Evolutionary conservation across 2,113 vertebrate genomes (phyloP).

Genomic region (Spermophilus dauricus): DNA sequence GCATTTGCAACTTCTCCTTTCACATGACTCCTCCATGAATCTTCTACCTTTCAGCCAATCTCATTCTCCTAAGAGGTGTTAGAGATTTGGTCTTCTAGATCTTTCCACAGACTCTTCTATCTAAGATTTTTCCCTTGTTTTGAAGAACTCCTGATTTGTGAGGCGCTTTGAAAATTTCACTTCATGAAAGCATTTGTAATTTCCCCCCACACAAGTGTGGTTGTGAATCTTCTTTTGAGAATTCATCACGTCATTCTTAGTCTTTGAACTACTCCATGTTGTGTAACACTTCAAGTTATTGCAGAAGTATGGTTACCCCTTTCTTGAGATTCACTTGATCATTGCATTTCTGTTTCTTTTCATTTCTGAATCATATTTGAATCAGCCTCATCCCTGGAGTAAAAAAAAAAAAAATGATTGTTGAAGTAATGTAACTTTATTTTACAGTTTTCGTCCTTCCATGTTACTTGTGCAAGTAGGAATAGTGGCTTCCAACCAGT

Average conservation of each 20-base stretch:
- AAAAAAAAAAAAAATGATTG: background rate
- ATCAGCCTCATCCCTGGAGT: background rate
- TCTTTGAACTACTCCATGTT: background rate
- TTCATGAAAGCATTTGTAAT: background rate
- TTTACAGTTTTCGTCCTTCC: background rate
- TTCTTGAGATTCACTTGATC: slow-evolving; percentile 2
- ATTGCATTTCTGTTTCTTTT: background rate
- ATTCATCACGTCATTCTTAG: background rate
- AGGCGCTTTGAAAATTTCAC: background rate
- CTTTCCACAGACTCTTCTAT: background rate
- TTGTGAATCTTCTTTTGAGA: background rate
- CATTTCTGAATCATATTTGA: background rate
- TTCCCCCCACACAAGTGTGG: background rate
- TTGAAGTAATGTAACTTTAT: background rate
- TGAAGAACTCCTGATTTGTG: background rate
- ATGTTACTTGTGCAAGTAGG: background rate
- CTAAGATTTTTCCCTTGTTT: background rate
- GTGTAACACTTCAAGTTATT: background rate
- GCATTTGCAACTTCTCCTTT: background rate
- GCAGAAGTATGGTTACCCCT: background rate
- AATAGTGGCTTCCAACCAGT: background rate
- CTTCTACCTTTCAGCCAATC: background rate
- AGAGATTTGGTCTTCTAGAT: background rate
- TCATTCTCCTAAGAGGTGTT: background rate
- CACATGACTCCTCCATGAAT: background rate